A percentile compares a stretch with the other conserved stretches of the same genome.
These are phyloP conservation scores for Platysternon megacephalum DNA, from an alignment of 2,113 vertebrate species.

Conservation along the genomic window DNA sequence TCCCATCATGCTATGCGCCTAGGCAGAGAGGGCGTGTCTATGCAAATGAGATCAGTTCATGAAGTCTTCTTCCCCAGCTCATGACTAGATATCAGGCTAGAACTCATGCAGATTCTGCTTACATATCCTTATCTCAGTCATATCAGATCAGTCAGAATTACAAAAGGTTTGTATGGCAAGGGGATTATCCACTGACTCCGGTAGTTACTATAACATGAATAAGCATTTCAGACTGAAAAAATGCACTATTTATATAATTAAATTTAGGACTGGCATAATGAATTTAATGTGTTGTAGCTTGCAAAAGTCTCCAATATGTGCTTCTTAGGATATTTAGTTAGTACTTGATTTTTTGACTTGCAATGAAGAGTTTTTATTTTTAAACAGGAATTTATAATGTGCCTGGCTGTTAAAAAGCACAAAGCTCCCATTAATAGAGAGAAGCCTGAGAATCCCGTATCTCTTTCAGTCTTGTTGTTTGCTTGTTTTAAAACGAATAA, in stretches of 20 bases:
- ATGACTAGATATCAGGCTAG: not conserved
- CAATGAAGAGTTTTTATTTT: conserved; percentile 11
- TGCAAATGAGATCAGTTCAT: not conserved
- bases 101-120: not conserved
- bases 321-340: not conserved
- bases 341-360: not conserved
- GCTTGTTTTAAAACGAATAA: not conserved
- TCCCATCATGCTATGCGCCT: not conserved
- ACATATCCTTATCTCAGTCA: not conserved
- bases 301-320: not conserved
- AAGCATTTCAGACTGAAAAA: not conserved
- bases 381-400: not conserved
- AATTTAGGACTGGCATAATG: not conserved
- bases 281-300: not conserved
- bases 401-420: not conserved
- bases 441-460: not conserved
- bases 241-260: not conserved
- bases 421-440: not conserved
- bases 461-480: not conserved
- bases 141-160: not conserved
- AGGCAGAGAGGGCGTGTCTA: not conserved
- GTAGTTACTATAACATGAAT: not conserved
- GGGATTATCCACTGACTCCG: not conserved
- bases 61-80: not conserved
- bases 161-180: not conserved